Conservation (phyloP, 2,888 invertebrate species). For the Lypha dubia region DNA sequence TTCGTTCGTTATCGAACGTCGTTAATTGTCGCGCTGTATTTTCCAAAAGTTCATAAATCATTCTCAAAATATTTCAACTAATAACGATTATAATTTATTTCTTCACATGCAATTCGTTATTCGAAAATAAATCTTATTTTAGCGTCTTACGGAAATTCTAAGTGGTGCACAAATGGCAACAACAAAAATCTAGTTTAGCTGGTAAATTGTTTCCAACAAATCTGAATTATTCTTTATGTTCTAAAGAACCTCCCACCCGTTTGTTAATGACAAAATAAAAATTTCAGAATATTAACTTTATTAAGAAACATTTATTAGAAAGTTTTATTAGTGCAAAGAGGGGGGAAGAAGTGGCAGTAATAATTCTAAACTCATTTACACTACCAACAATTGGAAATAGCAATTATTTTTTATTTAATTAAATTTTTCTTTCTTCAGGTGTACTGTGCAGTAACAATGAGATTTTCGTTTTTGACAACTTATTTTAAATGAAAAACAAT, state of each 20-base stretch:
- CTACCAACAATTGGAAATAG: not conserved
- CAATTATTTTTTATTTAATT: constrained; percentile 6
- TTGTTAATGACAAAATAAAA: not conserved
- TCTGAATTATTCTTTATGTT: constrained; percentile 3
- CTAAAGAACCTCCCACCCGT: constrained; percentile 22
- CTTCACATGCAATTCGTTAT: no score
- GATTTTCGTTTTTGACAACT: constrained; percentile 13
- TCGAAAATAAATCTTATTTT: no score
- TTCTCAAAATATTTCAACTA: no score
- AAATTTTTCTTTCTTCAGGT: constrained; percentile 6
- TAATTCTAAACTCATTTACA: not conserved
- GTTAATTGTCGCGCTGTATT: no score
- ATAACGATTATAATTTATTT: no score
- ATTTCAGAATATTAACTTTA: constrained; percentile 3
- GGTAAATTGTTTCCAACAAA: not conserved
- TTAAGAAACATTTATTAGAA: constrained; percentile 7
- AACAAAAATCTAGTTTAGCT: no score
- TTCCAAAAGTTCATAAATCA: not conserved
- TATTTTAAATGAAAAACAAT: constrained; percentile 24
- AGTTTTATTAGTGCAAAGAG: not conserved
- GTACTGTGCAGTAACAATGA: not conserved
- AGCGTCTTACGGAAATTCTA: no score
- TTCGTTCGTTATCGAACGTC: no score
- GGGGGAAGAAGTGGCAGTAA: not conserved
- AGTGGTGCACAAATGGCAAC: no score